Evolutionary conservation across 2,888 invertebrate genomes (phyloP).

Genomic region (Parapristionchus giblindavisi): DNA sequence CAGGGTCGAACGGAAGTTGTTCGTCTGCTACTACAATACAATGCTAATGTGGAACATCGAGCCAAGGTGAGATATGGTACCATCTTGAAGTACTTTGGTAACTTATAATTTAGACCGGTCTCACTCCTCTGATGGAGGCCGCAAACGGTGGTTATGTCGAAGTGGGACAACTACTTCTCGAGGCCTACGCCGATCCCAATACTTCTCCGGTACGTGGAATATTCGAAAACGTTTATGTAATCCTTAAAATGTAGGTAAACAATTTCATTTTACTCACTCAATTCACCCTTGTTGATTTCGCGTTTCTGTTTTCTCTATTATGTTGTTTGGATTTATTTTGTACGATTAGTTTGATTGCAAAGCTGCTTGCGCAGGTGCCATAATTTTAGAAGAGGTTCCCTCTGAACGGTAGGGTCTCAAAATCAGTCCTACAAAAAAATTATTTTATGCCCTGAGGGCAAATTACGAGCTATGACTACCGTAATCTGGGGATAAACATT

Average conservation of each 20-base stretch:
- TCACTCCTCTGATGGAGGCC: constrained; percentile 99
- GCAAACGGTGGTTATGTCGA: constrained; percentile 99
- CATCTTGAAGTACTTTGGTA: neutral
- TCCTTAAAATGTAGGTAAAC: neutral
- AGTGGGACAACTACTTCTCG: constrained; percentile 91
- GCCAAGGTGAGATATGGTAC: constrained; percentile 79
- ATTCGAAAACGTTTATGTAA: neutral
- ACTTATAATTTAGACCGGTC: constrained; percentile 79
- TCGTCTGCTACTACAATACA: constrained; percentile 89
- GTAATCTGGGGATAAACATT: no score
- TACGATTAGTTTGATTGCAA: no score
- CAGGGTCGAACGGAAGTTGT: constrained; percentile 95
- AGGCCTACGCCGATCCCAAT: constrained; percentile 97
- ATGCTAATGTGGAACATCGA: constrained; percentile 97
- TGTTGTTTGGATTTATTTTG: no score
- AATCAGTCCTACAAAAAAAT: no score
- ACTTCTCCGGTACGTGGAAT: constrained; percentile 89
- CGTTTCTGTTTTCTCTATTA: no score
- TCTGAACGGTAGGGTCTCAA: no score
- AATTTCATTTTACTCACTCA: no score
- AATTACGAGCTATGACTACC: no score
- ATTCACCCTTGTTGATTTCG: no score
- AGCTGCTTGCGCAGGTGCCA: no score
- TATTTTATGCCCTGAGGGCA: no score
- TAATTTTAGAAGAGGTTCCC: no score